Evolutionary conservation across 2,113 vertebrate genomes (phyloP).

Genomic region (Hiodon tergisus): DNA sequence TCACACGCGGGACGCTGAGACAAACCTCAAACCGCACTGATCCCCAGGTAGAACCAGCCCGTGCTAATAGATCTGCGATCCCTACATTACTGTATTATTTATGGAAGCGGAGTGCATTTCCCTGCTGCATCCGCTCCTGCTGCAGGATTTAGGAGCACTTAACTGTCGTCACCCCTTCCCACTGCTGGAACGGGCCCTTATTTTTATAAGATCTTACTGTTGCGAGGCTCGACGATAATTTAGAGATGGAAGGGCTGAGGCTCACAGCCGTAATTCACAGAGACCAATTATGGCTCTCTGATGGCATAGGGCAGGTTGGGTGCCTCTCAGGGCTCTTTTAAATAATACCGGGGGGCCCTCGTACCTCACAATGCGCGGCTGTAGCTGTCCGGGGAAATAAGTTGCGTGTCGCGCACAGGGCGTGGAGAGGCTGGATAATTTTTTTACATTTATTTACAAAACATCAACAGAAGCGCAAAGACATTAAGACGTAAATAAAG

Average conservation of each 20-base stretch:
- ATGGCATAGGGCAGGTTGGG: constrained; percentile 10
- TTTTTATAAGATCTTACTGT: constrained; percentile 20
- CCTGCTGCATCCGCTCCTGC: background rate
- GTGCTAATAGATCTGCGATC: background rate
- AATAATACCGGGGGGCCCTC: background rate
- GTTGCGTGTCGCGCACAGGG: too few relatives aligned
- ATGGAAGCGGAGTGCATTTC: constrained; percentile 20
- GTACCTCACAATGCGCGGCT: too few relatives aligned
- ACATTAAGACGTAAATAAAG: too few relatives aligned
- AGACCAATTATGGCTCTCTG: constrained; percentile 11
- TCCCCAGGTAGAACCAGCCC: background rate
- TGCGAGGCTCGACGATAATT: background rate
- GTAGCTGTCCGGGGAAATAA: too few relatives aligned
- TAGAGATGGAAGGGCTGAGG: background rate
- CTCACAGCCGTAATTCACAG: background rate
- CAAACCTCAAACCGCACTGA: background rate
- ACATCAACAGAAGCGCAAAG: too few relatives aligned
- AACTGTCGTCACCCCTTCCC: constrained; percentile 8
- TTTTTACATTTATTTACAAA: too few relatives aligned
- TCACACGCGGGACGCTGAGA: background rate
- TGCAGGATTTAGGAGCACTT: constrained; percentile 17
- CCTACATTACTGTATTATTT: constrained; percentile 7
- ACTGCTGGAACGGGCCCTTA: background rate
- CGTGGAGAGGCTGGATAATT: too few relatives aligned
- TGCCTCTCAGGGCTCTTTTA: constrained; percentile 10